Conservation (phyloP, 2,797 vertebrate genomes). For the Platalea minor region DNA sequence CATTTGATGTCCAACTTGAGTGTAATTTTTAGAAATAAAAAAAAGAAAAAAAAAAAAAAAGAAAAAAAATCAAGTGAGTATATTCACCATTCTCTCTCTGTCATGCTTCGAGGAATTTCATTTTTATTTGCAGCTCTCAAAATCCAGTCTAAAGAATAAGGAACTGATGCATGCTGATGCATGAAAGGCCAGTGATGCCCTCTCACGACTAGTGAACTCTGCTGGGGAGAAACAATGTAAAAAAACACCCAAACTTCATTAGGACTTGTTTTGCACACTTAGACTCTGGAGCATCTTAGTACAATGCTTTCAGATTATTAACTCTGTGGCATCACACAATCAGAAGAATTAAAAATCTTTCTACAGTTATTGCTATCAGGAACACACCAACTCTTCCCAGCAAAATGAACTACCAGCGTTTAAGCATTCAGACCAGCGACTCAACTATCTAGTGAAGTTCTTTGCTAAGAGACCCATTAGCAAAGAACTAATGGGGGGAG, state of each 20-base stretch:
- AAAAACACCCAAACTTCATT: neutral
- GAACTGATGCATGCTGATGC: neutral
- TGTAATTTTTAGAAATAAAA: neutral
- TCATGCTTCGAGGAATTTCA: neutral
- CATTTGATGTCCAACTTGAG: neutral
- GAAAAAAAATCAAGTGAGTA: neutral
- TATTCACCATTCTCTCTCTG: neutral
- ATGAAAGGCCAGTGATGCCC: fast-evolving
- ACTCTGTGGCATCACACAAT: neutral
- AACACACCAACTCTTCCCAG: neutral
- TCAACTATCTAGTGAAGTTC: neutral
- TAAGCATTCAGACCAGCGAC: neutral
- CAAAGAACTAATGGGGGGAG: too few species aligned
- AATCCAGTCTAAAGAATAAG: neutral
- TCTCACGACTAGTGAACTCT: neutral
- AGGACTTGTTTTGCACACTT: neutral
- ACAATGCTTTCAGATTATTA: neutral
- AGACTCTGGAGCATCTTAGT: neutral
- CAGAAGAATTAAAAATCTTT: neutral
- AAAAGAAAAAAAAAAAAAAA: neutral
- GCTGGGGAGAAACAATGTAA: neutral
- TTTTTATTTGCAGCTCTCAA: neutral
- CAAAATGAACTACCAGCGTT: neutral
- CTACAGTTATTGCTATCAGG: neutral
- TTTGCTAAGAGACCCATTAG: neutral